Conservation (phyloP, 2,113 vertebrate species). For the Notarius lentiginosus region DNA sequence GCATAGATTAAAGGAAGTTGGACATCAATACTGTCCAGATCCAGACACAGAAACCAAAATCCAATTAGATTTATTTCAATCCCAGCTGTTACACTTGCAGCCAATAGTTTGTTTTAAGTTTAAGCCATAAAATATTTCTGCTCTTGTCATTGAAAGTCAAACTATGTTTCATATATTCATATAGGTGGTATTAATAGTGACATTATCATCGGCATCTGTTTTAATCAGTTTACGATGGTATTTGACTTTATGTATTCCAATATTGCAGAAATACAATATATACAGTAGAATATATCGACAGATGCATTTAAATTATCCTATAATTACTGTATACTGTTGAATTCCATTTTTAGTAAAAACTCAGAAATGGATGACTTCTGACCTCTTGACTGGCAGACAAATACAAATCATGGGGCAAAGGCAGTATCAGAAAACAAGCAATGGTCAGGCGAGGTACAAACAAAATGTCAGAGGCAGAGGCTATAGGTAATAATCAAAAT, state of each 20-base stretch:
- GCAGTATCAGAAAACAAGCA: no score
- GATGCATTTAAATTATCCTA: not conserved
- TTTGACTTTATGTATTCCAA: not conserved
- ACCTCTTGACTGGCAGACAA: not conserved
- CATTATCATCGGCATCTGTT: not conserved
- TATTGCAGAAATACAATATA: not conserved
- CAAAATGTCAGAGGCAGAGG: no score
- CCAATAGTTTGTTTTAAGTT: not conserved
- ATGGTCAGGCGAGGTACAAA: no score
- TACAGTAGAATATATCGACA: not conserved
- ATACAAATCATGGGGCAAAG: no score
- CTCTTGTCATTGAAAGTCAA: not conserved
- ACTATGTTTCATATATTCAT: not conserved
- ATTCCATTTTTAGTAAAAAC: not conserved
- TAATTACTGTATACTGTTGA: not conserved
- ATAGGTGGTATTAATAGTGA: not conserved
- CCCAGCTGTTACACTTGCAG: not conserved
- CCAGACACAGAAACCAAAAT: not conserved
- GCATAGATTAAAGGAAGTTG: not conserved
- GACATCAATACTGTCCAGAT: not conserved
- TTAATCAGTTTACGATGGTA: not conserved
- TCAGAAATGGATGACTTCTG: not conserved
- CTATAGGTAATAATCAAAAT: no score
- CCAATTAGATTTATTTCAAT: not conserved
- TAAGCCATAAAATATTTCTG: not conserved